A percentile compares a stretch with the other conserved stretches of the same genome.
phyloP scores from a whole-genome alignment of 2,113 vertebrate genomes.

The Paralichthys olivaceus region DNA sequence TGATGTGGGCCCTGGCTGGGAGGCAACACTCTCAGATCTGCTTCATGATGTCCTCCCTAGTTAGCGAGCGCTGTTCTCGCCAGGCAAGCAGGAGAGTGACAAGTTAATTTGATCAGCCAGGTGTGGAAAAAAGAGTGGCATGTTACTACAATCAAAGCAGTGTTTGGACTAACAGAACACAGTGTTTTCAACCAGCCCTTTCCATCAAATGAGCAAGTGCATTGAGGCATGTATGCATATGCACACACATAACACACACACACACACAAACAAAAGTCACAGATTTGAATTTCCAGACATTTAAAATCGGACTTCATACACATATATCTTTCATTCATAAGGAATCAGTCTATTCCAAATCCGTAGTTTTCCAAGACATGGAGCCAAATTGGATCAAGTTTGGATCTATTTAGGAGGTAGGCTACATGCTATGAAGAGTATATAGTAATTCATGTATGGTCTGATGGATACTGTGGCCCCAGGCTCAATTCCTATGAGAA shows the following conservation, averaged over 20 bases:
- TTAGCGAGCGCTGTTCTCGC: conserved; percentile 49
- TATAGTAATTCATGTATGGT: conserved; percentile 50
- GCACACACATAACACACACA: neutral
- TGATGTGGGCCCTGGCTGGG: conserved; percentile 37
- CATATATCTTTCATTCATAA: neutral
- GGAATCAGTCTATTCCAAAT: neutral
- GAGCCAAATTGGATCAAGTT: conserved; percentile 24
- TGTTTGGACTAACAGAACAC: conserved; percentile 47
- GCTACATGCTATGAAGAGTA: conserved; percentile 37
- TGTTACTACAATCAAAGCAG: conserved; percentile 44
- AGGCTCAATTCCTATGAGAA: conserved; percentile 57
- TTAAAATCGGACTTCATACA: neutral
- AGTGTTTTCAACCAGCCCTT: conserved; percentile 19
- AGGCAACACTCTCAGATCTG: conserved; percentile 45
- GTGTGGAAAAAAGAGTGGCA: conserved; percentile 27
- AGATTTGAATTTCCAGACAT: neutral
- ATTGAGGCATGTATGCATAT: conserved; percentile 12
- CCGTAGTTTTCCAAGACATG: conserved; percentile 7
- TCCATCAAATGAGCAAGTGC: conserved; percentile 29
- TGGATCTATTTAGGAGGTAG: conserved; percentile 41
- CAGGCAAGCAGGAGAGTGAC: conserved; percentile 53
- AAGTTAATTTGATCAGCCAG: conserved; percentile 70
- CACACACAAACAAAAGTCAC: neutral
- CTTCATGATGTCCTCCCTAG: conserved; percentile 38
- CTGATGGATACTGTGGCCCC: conserved; percentile 50